Conservation (phyloP, 2,113 vertebrate genomes). For the Notothenia rossii region DNA sequence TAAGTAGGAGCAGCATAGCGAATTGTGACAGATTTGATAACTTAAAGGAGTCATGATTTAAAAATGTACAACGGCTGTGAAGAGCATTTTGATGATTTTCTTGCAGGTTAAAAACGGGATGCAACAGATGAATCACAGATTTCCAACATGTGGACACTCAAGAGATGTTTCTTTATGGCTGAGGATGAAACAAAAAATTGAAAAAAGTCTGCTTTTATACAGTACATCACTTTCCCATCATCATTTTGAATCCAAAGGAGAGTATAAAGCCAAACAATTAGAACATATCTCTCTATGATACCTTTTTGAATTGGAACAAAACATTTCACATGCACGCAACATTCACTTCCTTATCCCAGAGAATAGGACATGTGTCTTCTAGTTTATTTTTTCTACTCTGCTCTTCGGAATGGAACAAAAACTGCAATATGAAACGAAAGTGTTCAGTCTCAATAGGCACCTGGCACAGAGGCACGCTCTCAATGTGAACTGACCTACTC, state of each 20-base stretch:
- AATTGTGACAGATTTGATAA: background rate
- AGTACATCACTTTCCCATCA: slow-evolving; percentile 34
- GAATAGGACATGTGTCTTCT: background rate
- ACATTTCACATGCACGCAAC: background rate
- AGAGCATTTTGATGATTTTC: background rate
- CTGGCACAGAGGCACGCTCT: slow-evolving; percentile 12
- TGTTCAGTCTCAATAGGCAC: slow-evolving; percentile 11
- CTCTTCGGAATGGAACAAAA: background rate
- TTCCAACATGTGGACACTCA: slow-evolving; percentile 6
- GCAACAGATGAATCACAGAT: background rate
- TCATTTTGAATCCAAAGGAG: slow-evolving; percentile 55
- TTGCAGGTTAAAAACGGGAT: background rate
- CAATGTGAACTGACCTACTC: slow-evolving; percentile 16
- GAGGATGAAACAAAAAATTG: slow-evolving; percentile 14
- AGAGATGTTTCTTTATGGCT: slow-evolving; percentile 7
- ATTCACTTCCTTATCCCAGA: background rate
- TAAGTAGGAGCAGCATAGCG: background rate
- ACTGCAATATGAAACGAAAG: slow-evolving; percentile 6
- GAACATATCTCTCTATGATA: slow-evolving; percentile 26
- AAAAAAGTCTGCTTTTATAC: slow-evolving; percentile 28
- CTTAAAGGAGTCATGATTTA: background rate
- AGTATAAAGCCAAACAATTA: slow-evolving; percentile 47
- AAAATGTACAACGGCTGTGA: background rate
- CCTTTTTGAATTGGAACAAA: slow-evolving; percentile 15
- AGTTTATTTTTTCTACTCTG: background rate